These are phyloP conservation scores for Dicentrarchus labrax DNA, from an alignment of 2,113 vertebrate genomes.

Conservation along the genomic window DNA sequence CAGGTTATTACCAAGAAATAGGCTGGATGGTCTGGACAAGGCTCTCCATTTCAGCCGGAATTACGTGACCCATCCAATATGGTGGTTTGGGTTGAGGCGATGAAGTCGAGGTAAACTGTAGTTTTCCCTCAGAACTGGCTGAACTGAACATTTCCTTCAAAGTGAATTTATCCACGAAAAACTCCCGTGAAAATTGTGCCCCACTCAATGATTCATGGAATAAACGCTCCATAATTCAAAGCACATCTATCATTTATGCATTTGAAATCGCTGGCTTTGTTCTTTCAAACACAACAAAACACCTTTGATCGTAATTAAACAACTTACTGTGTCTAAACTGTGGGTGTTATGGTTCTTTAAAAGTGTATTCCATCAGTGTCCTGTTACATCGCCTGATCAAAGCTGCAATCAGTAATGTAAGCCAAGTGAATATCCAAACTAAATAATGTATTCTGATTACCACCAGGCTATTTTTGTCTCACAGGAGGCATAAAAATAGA, in stretches of 20 bases:
- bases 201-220: constrained; percentile 48
- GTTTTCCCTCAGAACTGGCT: constrained; percentile 5
- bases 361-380: background rate
- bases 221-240: constrained; percentile 60
- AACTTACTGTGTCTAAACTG: constrained; percentile 40
- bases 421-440: constrained; percentile 7
- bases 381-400: constrained; percentile 35
- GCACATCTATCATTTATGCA: constrained; percentile 61
- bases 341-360: background rate
- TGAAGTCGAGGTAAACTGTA: constrained; percentile 26
- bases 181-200: background rate
- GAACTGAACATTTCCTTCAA: constrained; percentile 3
- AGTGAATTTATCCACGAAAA: constrained; percentile 6
- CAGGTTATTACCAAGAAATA: constrained; percentile 67
- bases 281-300: constrained; percentile 46
- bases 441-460: constrained; percentile 38
- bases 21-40: constrained; percentile 49
- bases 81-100: constrained; percentile 19
- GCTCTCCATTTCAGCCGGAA: constrained; percentile 56
- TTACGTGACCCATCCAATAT: constrained; percentile 46
- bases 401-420: constrained; percentile 46
- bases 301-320: constrained; percentile 62
- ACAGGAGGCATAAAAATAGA: constrained; percentile 26
- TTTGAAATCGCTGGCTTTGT: constrained; percentile 57
- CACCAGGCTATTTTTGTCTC: constrained; percentile 11